phyloP scores from a whole-genome alignment of 1,140 invertebrate species.

The Muscidifurax raptorellus region DNA sequence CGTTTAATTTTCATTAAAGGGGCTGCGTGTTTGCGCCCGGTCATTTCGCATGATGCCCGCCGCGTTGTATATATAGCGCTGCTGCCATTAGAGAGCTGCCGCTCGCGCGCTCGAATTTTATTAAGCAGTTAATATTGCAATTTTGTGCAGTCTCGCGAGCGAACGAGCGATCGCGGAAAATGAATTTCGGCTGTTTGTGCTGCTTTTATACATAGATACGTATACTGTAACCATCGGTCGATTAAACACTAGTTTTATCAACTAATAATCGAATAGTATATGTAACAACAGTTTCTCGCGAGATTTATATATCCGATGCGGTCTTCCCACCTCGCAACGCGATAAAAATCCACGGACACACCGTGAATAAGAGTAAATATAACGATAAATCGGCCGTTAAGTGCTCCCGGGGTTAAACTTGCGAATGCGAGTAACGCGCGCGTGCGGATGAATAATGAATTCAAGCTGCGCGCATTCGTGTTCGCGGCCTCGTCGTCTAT shows the following conservation, averaged over 20 bases:
- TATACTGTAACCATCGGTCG: too few relatives aligned
- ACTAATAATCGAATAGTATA: too few relatives aligned
- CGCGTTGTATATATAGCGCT: too few relatives aligned
- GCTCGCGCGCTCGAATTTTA: constrained; percentile 9
- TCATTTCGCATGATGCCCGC: constrained; percentile 27
- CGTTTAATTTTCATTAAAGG: constrained; percentile 51
- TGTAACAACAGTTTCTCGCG: too few relatives aligned
- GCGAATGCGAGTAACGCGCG: constrained; percentile 23
- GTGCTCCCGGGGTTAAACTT: constrained; percentile 25
- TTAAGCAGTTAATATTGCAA: constrained; percentile 42
- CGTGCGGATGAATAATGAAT: constrained; percentile 45
- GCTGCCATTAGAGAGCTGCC: constrained; percentile 5
- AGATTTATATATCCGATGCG: too few relatives aligned
- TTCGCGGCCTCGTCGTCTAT: background rate
- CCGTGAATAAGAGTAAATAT: background rate
- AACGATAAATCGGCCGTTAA: constrained; percentile 18
- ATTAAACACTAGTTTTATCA: too few relatives aligned
- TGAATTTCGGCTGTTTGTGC: background rate
- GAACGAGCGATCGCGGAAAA: background rate
- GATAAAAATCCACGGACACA: background rate
- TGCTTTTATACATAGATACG: too few relatives aligned
- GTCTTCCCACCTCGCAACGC: too few relatives aligned
- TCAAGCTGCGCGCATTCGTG: background rate
- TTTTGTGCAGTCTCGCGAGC: background rate
- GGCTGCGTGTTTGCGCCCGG: background rate